phyloP scores from a whole-genome alignment of 1,140 invertebrate genomes.

The Pissodes strobi region DNA sequence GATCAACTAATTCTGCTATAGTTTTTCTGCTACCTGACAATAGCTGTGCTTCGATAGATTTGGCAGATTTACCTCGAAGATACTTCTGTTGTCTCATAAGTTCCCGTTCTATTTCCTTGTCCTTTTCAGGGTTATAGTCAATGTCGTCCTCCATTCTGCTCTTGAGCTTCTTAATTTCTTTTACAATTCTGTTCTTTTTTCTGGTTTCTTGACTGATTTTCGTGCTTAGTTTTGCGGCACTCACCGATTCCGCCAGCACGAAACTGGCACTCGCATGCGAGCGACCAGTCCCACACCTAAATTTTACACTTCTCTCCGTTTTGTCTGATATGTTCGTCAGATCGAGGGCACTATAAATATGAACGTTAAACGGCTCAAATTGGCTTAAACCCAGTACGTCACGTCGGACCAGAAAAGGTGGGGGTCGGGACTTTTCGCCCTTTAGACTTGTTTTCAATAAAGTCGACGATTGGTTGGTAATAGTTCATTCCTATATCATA shows the following conservation, averaged over 20 bases:
- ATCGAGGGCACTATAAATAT: constrained; percentile 65
- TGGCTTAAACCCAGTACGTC: constrained; percentile 68
- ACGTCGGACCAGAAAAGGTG: constrained; percentile 77
- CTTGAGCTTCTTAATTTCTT: constrained; percentile 48
- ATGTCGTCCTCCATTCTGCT: constrained; percentile 48
- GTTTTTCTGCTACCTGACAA: constrained; percentile 64
- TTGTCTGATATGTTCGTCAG: constrained; percentile 65
- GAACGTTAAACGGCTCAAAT: constrained; percentile 55
- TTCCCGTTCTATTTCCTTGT: constrained; percentile 43
- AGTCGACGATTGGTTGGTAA: constrained; percentile 84
- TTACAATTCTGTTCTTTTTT: constrained; percentile 44
- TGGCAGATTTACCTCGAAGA: constrained; percentile 73
- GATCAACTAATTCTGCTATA: constrained; percentile 57
- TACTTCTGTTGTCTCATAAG: constrained; percentile 60
- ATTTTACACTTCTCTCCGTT: constrained; percentile 68
- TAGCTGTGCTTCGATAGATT: constrained; percentile 69
- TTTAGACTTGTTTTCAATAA: constrained; percentile 65
- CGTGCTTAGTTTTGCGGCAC: constrained; percentile 43
- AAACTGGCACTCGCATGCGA: constrained; percentile 50
- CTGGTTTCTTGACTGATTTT: constrained; percentile 42
- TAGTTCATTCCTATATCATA: constrained; percentile 79
- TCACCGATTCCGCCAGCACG: constrained; percentile 43
- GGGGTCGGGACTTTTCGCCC: constrained; percentile 60
- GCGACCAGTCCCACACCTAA: constrained; percentile 63
- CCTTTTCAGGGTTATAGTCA: constrained; percentile 43